phyloP scores from a whole-genome alignment of 2,797 vertebrate genomes.

The Melanitta fusca region DNA sequence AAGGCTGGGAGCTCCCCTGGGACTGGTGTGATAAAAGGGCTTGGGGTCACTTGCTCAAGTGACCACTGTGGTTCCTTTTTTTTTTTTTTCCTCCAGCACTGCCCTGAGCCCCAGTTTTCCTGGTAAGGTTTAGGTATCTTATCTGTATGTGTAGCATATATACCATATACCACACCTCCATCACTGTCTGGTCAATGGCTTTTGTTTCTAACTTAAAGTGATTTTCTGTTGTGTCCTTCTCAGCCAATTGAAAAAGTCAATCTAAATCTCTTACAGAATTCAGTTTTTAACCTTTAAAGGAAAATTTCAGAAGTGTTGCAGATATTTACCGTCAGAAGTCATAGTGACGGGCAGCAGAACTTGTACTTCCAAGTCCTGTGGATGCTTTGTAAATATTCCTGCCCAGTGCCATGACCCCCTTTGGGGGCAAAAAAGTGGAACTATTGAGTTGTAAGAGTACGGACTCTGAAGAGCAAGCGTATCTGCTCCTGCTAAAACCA shows the following conservation, averaged over 20 bases:
- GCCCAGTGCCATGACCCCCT: neutral
- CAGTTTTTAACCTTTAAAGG: neutral
- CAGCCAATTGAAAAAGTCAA: neutral
- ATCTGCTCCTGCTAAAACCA: neutral
- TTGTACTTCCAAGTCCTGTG: neutral
- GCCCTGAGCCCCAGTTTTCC: neutral
- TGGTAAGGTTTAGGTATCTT: neutral
- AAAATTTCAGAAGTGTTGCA: neutral
- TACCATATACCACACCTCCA: neutral
- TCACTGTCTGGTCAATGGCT: neutral
- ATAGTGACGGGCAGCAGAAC: neutral
- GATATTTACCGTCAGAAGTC: neutral
- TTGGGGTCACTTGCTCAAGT: neutral
- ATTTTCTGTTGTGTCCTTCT: neutral
- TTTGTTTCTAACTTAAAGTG: neutral
- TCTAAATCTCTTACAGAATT: neutral
- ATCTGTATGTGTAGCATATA: no score
- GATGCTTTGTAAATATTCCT: neutral
- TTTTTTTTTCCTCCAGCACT: neutral
- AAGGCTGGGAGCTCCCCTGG: neutral
- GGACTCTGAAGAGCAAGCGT: neutral
- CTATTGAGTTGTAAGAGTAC: neutral
- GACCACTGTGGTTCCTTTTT: neutral
- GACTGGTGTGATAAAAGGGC: neutral
- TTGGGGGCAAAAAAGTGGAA: neutral